phyloP scores from a whole-genome alignment of 2,888 invertebrate genomes.

The Scaptodrosophila latifasciaeformis region DNA sequence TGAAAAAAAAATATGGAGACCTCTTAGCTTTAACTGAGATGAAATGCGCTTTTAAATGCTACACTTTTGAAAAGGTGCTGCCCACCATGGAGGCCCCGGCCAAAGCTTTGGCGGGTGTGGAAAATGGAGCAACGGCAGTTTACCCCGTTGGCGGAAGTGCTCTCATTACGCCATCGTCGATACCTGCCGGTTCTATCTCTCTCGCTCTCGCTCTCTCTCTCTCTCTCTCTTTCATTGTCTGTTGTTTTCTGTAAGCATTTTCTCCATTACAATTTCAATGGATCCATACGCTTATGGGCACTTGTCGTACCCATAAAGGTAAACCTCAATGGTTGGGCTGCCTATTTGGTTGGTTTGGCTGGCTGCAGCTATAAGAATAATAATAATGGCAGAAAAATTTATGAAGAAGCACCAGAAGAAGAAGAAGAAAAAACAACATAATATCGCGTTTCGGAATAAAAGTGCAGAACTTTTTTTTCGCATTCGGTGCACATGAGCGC shows the following conservation, averaged over 20 bases:
- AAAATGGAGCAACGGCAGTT: background rate
- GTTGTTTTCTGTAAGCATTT: slow-evolving; percentile 17
- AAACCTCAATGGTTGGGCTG: too few species aligned
- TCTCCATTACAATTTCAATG: slow-evolving; percentile 34
- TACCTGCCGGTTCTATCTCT: background rate
- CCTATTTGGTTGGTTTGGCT: slow-evolving; percentile 3
- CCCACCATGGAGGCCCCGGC: background rate
- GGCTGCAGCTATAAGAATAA: slow-evolving; percentile 15
- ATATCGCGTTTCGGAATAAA: slow-evolving; percentile 53
- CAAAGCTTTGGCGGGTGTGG: background rate
- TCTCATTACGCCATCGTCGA: slow-evolving; percentile 38
- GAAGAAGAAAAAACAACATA: slow-evolving; percentile 21
- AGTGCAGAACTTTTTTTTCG: slow-evolving; percentile 39
- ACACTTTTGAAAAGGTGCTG: slow-evolving; percentile 18
- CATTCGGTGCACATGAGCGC: slow-evolving; percentile 62
- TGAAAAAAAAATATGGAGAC: background rate
- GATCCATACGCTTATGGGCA: slow-evolving; percentile 25
- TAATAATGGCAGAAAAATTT: slow-evolving; percentile 11
- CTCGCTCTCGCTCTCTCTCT: too few species aligned
- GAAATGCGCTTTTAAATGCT: slow-evolving; percentile 48
- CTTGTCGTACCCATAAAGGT: slow-evolving; percentile 41
- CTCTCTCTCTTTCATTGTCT: too few species aligned
- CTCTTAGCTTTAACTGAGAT: slow-evolving; percentile 10
- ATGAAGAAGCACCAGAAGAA: background rate
- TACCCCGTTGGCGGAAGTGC: slow-evolving; percentile 39